phyloP scores from a whole-genome alignment of 2,888 invertebrate species.

The Thereva nobilitata region DNA sequence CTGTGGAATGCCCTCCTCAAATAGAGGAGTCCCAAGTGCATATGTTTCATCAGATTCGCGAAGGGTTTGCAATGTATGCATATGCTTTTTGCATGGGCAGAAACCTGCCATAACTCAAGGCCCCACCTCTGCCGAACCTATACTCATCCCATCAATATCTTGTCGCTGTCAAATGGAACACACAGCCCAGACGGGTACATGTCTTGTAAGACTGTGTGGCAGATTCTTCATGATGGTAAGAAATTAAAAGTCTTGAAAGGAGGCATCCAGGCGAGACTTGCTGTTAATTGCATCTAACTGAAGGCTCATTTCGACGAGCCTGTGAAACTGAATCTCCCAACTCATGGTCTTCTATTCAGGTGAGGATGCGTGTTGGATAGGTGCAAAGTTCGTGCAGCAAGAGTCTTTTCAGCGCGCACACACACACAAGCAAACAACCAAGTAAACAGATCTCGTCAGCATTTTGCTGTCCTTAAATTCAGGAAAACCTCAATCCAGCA shows the following conservation, averaged over 20 bases:
- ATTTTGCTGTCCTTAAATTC: background rate
- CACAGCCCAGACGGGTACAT: background rate
- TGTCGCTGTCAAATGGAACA: slow-evolving; percentile 19
- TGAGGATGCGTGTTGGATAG: slow-evolving; percentile 6
- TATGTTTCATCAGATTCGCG: background rate
- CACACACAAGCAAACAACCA: background rate
- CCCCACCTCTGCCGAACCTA: background rate
- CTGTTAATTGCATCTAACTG: slow-evolving; percentile 21
- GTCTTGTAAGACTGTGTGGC: background rate
- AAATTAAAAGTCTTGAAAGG: slow-evolving; percentile 15
- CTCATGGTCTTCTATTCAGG: slow-evolving; percentile 21
- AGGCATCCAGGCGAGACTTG: background rate
- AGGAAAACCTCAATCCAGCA: background rate
- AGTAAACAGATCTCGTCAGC: background rate
- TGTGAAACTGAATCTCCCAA: slow-evolving; percentile 18
- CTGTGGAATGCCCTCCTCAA: slow-evolving; percentile 3
- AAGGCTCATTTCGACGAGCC: background rate
- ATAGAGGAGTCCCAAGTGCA: slow-evolving; percentile 3
- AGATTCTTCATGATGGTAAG: slow-evolving; percentile 1
- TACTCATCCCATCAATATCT: slow-evolving; percentile 12
- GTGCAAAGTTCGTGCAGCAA: background rate
- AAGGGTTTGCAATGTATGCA: background rate
- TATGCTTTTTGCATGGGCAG: too few species aligned
- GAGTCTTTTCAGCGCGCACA: background rate
- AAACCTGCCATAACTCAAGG: too few species aligned